These are phyloP conservation scores for Atlantisia rogersi DNA, from an alignment of 2,113 vertebrate species.

Conservation along the genomic window DNA sequence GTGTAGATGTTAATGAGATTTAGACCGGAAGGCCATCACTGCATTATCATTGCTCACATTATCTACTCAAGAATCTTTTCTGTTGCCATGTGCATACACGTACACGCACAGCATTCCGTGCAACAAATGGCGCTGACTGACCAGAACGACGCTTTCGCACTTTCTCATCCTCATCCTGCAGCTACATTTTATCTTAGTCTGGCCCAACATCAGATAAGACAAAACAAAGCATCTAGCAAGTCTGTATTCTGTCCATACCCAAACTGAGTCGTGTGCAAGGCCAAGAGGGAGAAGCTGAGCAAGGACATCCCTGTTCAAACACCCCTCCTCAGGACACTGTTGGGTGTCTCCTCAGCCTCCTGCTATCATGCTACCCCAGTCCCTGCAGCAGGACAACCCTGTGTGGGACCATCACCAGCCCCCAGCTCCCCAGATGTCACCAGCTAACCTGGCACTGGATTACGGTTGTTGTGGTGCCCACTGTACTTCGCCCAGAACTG, in stretches of 20 bases:
- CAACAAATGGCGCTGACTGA: background rate
- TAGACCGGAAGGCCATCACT: background rate
- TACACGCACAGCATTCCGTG: background rate
- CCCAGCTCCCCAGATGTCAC: no score
- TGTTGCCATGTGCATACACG: rapidly evolving
- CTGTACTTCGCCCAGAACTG: background rate
- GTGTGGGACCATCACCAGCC: rapidly evolving
- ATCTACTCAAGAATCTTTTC: background rate
- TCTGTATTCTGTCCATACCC: background rate
- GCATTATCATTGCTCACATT: background rate
- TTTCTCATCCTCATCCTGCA: background rate
- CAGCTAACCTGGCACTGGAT: rapidly evolving
- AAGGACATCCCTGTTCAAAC: rapidly evolving
- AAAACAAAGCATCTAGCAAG: rapidly evolving
- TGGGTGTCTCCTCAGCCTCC: rapidly evolving
- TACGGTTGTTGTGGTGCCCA: rapidly evolving
- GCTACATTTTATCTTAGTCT: background rate
- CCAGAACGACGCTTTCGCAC: background rate
- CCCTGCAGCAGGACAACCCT: rapidly evolving
- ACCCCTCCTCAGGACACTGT: rapidly evolving
- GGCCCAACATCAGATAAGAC: background rate
- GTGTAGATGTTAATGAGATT: background rate
- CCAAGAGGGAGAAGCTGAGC: background rate
- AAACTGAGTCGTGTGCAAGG: rapidly evolving
- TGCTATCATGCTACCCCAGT: rapidly evolving